phyloP scores from a whole-genome alignment of 2,113 vertebrate genomes.

The Salvelinus alpinus region DNA sequence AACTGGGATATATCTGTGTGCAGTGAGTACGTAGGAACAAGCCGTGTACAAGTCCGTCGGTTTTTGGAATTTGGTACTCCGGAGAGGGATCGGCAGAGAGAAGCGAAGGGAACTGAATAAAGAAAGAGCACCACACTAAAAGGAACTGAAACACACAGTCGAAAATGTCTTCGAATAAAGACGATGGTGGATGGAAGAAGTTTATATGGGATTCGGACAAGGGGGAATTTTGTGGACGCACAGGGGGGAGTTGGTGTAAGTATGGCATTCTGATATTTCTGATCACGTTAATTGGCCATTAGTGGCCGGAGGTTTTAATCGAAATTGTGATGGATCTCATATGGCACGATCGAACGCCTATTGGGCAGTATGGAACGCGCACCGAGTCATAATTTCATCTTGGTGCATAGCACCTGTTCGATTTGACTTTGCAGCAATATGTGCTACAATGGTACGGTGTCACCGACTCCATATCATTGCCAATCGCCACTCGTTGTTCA shows the following conservation, averaged over 20 bases:
- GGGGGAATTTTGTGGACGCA: constrained; percentile 85
- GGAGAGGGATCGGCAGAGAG: constrained; percentile 22
- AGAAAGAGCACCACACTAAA: constrained; percentile 7
- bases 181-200: constrained; percentile 87
- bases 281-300: background rate
- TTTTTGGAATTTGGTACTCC: constrained; percentile 21
- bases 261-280: constrained; percentile 37
- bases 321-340: background rate
- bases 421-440: constrained; percentile 57
- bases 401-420: constrained; percentile 66
- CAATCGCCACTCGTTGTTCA: background rate
- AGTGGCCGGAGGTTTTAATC: background rate
- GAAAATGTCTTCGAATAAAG: constrained; percentile 73
- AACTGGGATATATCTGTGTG: constrained; percentile 68
- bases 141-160: constrained; percentile 12
- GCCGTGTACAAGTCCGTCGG: constrained; percentile 59
- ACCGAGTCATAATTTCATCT: constrained; percentile 33
- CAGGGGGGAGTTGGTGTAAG: constrained; percentile 89
- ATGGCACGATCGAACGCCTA: background rate
- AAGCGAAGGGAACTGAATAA: constrained; percentile 4
- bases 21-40: constrained; percentile 8
- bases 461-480: background rate
- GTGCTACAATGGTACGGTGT: background rate
- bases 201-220: constrained; percentile 88
- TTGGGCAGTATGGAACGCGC: background rate